Base-by-base conservation (phyloP, 2,888 invertebrate species). In the Epinotia nisella region DNA sequence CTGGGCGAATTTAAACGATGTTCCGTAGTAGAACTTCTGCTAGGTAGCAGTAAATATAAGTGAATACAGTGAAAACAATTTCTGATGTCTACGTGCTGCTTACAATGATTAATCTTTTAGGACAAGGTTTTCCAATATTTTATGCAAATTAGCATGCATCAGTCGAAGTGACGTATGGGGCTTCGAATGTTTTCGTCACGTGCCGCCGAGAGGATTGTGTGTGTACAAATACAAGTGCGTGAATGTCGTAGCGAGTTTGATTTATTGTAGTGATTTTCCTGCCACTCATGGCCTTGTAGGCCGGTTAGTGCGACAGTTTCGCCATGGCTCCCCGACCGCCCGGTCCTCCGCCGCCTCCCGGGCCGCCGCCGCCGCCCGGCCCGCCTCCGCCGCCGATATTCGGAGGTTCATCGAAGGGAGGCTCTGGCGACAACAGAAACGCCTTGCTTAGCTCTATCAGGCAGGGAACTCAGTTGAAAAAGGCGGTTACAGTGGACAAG, bases 401-500 rank as follows among this genome's bases (percentile, higher is more conserved):
- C 60, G 87, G 89, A 35, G 91, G 90, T 75, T 81, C 90, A 7
- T 86, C 94, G 1, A 94, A 94, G 80, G 83, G 89, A 70, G 84
- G 89, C n/a, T 86, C 91, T 0, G 90, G 94, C n/a, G 95, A 96
- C 80, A 94, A 94, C 74, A 94, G 97, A 83, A 95, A 95, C 81
- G 95, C 96, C 61, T 92, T 98, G 74, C 92, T 98, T 58, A 96
- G 95, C 82, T 97, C 97, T 13, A 98, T 98, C 81, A 95, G 97
- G 81, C 96, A 96, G 87, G 98, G 98, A 72, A 91, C 96, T 67
- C 95, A 95, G 81, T 91, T 98, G 78, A 98, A 97, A 88, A 98
- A 98, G 91, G 94, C 98, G 69, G 96, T 96, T 0, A 98, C 98
- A n/a, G 96, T 97, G 81, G 98, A 98, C 87, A 97, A 97, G 90